These are phyloP conservation scores for Pachyuromys duprasi DNA, from an alignment of 2,797 vertebrate species.

Conservation along the genomic window DNA sequence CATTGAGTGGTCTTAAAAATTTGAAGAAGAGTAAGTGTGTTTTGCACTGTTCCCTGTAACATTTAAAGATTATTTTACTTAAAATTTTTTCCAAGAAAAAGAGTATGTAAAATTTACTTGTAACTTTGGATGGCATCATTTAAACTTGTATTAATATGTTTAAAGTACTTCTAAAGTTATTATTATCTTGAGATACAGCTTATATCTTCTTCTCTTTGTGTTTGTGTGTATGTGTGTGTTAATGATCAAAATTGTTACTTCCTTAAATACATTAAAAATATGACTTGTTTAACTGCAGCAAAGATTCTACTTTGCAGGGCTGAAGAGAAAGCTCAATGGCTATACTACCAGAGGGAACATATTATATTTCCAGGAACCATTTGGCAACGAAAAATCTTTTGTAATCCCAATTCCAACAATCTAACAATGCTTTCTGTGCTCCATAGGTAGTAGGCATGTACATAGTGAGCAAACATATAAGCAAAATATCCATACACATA, in stretches of 20 bases:
- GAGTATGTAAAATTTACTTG: conserved; percentile 28
- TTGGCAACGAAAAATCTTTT: background rate
- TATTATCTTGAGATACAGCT: conserved; percentile 22
- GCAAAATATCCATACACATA: background rate
- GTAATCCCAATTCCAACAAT: background rate
- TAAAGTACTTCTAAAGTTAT: conserved; percentile 1
- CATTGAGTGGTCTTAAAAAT: conserved; percentile 18
- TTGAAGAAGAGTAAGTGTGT: background rate
- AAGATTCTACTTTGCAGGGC: background rate
- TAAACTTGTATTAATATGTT: background rate
- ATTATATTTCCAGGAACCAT: background rate
- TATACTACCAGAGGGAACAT: background rate
- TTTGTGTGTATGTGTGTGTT: background rate
- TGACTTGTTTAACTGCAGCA: background rate
- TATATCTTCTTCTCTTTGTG: background rate
- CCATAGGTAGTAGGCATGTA: background rate
- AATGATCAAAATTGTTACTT: background rate
- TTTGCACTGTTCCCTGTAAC: background rate
- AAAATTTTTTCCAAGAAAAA: background rate
- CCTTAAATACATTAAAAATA: background rate
- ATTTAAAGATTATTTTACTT: background rate
- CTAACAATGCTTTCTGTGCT: background rate
- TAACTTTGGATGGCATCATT: background rate
- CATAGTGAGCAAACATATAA: background rate
- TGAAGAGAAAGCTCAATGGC: background rate